Base-by-base conservation (phyloP, 1,140 invertebrate species). In the Hirudo medicinalis region DNA sequence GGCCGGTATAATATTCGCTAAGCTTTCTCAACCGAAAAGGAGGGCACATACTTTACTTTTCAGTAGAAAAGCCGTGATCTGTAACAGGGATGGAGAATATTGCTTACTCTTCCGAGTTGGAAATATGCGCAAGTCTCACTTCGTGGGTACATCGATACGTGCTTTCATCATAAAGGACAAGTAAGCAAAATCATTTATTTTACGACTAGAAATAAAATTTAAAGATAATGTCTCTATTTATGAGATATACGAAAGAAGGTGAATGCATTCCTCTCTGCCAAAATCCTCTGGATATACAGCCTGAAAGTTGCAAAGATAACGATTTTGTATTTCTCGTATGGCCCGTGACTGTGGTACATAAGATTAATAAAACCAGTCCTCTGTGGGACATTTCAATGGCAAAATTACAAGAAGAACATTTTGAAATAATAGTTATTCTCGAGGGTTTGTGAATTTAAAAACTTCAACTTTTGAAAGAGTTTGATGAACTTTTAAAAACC, bases 61-160 rank as follows among this genome's bases (percentile, higher is more conserved):
- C 74, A 80, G 77, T 27, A 75, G 54, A 40, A 74, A 77, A n/a
- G 81, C 79, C 6, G 77, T 79, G 19, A 77, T 81, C 0, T 77
- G 76, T 77, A 86, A 90, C 76, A 83, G 91, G 63, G 80, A 84
- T 77, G 90, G 90, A 0, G 85, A 90, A 25, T 68, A 43, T 27
- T 72, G 70, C 49, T 36, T 74, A 25, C 74, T 78, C 11, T 76
- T 81, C 54, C 74, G 80, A 54, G 76, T 82, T 4, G 76, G 78
- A 0, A 79, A 82, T 71, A 79, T 80, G 76, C 84, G 93, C 55
- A 94, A 94, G 80, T 93, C 90, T 17, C 92, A 94, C 79, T 91
- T 97, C 66, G 94, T 96, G 66, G 90, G 91, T 9, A 90, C 80
- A 32, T 88, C 86, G 67, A 87, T 96, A 2, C 80, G 90, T 54